Evolutionary conservation across 2,888 invertebrate genomes (phyloP).

Genomic region (Athalia cordata): DNA sequence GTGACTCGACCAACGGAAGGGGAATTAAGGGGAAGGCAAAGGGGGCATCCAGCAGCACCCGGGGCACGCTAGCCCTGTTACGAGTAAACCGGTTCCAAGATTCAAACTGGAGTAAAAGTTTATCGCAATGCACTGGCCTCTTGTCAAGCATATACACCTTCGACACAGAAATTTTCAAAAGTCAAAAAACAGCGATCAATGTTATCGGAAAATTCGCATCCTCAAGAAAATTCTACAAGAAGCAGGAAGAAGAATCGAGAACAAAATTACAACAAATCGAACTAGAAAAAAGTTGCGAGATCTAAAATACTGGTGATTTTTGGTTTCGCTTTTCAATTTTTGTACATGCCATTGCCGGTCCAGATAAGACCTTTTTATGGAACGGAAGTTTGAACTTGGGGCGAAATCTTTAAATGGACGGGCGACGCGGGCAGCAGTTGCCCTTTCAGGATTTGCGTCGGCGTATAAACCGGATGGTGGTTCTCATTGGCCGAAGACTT

Average conservation of each 20-base stretch:
- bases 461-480: not conserved
- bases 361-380: no score
- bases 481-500: slow-evolving; percentile 34
- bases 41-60: slow-evolving; percentile 53
- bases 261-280: no score
- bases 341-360: no score
- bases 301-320: no score
- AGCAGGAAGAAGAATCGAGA: no score
- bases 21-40: not conserved
- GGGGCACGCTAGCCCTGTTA: slow-evolving; percentile 63
- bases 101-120: slow-evolving; percentile 70
- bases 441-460: not conserved
- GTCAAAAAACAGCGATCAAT: no score
- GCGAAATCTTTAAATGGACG: not conserved
- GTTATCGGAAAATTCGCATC: no score
- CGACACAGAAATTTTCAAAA: no score
- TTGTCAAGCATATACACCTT: slow-evolving; percentile 50
- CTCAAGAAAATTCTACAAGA: no score
- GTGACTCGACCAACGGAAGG: slow-evolving; percentile 44
- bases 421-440: not conserved
- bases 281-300: no score
- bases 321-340: no score
- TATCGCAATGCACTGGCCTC: slow-evolving; percentile 53
- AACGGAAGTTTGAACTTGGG: no score
- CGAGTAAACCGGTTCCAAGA: slow-evolving; percentile 64